Evolutionary conservation across 2,797 vertebrate species (phyloP).

Genomic region (Bovichtus diacanthus): DNA sequence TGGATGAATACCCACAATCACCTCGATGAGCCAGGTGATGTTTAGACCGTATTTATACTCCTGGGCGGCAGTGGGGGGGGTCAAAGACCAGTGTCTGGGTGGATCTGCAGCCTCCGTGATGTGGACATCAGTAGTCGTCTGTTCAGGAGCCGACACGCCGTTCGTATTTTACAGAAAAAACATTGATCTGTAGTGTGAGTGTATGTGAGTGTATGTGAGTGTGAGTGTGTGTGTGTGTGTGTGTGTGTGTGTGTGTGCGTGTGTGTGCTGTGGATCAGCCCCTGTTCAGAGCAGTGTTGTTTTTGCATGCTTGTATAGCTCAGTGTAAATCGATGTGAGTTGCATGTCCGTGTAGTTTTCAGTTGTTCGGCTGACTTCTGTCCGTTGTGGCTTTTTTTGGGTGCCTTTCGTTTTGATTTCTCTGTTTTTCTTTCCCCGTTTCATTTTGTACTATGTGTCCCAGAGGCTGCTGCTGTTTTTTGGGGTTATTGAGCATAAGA

Average conservation of each 20-base stretch:
- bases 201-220: background rate
- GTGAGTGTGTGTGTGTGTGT: background rate
- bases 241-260: slow-evolving; percentile 1
- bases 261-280: background rate
- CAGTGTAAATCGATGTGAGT: slow-evolving; percentile 88
- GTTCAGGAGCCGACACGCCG: slow-evolving; percentile 29
- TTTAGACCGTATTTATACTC: background rate
- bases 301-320: slow-evolving; percentile 91
- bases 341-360: slow-evolving; percentile 90
- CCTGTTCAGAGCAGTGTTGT: slow-evolving; percentile 85
- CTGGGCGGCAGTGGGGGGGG: background rate
- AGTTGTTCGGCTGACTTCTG: slow-evolving; percentile 81
- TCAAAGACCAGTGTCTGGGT: background rate
- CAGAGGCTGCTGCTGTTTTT: slow-evolving; percentile 63
- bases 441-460: slow-evolving; percentile 85
- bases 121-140: slow-evolving; percentile 15
- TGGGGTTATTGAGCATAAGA: slow-evolving; percentile 43
- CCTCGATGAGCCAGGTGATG: background rate
- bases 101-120: slow-evolving; percentile 25
- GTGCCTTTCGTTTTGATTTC: slow-evolving; percentile 46
- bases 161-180: slow-evolving; percentile 51
- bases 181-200: slow-evolving; percentile 70
- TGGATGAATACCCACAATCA: slow-evolving; percentile 35
- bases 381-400: slow-evolving; percentile 64
- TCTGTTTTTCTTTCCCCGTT: background rate